These are phyloP conservation scores for Philaenus spumarius DNA, from an alignment of 1,140 invertebrate species.

Conservation along the genomic window DNA sequence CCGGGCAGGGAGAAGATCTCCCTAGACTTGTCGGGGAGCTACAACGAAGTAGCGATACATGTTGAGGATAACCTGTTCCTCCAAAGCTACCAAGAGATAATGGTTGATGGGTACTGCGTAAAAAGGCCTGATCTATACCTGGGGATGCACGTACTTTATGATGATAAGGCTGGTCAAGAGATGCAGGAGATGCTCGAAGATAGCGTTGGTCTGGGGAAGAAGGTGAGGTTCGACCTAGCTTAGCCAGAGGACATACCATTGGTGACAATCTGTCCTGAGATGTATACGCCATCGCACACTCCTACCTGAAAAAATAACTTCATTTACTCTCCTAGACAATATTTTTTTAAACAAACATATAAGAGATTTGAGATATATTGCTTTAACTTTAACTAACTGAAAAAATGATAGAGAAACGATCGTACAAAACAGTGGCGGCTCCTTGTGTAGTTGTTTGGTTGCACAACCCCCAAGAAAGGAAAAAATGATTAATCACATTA, in stretches of 20 bases:
- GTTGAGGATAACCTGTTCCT: constrained; percentile 21
- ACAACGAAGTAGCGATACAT: constrained; percentile 18
- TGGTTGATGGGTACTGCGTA: neutral
- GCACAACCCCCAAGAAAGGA: too few species aligned
- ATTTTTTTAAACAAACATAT: too few species aligned
- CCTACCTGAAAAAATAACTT: constrained; percentile 8
- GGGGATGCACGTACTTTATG: neutral
- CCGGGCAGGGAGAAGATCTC: constrained; percentile 48
- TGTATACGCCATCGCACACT: constrained; percentile 7
- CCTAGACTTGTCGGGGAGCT: constrained; percentile 19
- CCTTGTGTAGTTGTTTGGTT: too few species aligned
- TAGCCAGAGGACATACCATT: constrained; percentile 50
- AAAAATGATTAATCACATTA: too few species aligned
- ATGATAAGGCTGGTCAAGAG: constrained; percentile 7
- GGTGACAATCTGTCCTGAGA: constrained; percentile 35
- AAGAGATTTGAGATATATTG: too few species aligned
- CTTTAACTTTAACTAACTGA: too few species aligned
- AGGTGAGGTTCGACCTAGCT: constrained; percentile 46
- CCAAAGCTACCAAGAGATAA: neutral
- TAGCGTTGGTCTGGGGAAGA: constrained; percentile 36
- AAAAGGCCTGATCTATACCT: too few species aligned
- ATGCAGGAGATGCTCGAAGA: constrained; percentile 15
- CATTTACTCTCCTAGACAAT: too few species aligned
- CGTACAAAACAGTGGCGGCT: too few species aligned
- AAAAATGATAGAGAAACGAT: too few species aligned